Percentiles rank a stretch among this genome's conserved stretches.
phyloP scores from a whole-genome alignment of 92 coral and sea anemone species.

The Zoanthus sociatus region DNA sequence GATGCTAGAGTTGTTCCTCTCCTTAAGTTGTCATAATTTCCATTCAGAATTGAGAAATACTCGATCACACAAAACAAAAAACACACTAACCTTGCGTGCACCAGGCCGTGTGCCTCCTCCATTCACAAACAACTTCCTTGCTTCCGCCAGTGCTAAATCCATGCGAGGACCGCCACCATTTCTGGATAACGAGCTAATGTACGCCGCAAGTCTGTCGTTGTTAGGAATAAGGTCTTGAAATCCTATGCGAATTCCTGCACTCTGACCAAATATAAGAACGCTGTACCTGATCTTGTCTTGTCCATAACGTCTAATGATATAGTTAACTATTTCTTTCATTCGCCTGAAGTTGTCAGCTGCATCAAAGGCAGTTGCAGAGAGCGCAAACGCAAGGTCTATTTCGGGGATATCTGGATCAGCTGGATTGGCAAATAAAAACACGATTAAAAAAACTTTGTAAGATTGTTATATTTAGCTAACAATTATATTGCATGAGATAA shows the following conservation, averaged over 20 bases:
- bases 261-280: slow-evolving; percentile 17
- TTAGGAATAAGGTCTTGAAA: slow-evolving; percentile 12
- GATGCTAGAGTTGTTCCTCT: too few species aligned
- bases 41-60: background rate
- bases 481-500: too few species aligned
- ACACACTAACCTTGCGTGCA: slow-evolving; percentile 26
- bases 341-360: slow-evolving; percentile 27
- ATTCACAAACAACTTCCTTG: slow-evolving; percentile 35
- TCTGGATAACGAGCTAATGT: slow-evolving; percentile 1
- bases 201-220: slow-evolving; percentile 16
- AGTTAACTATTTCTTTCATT: slow-evolving; percentile 34
- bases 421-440: background rate
- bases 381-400: slow-evolving; percentile 39
- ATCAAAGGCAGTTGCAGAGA: slow-evolving; percentile 41
- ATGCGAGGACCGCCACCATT: slow-evolving; percentile 15
- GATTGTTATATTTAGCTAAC: background rate
- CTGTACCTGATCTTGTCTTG: slow-evolving; percentile 39
- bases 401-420: slow-evolving; percentile 37
- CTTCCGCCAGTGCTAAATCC: background rate
- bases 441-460: background rate
- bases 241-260: slow-evolving; percentile 12
- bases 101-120: slow-evolving; percentile 16
- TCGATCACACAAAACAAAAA: background rate
- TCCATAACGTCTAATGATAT: slow-evolving; percentile 35
- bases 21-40: too few species aligned